These are phyloP conservation scores for Drosophila navojoa DNA, from an alignment of 1,140 invertebrate genomes.

Conservation along the genomic window DNA sequence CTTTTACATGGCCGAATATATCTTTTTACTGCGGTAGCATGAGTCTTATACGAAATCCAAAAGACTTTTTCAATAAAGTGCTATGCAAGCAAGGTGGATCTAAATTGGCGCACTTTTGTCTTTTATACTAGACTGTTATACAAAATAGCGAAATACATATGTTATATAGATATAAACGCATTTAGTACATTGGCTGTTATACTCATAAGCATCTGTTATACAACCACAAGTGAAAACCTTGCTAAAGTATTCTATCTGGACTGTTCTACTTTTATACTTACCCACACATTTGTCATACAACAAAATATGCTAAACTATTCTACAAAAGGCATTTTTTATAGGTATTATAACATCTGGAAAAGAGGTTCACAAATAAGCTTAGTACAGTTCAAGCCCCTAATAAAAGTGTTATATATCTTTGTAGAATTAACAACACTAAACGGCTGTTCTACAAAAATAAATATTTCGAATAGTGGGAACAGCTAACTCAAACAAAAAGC, in stretches of 20 bases:
- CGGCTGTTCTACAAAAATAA: too few species aligned
- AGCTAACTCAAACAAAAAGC: background rate
- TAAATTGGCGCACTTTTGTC: too few species aligned
- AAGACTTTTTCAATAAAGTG: background rate
- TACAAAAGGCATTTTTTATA: too few species aligned
- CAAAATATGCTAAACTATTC: too few species aligned
- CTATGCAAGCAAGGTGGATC: background rate
- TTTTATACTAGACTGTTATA: background rate
- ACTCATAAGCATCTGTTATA: background rate
- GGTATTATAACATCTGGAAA: too few species aligned
- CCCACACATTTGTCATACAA: background rate
- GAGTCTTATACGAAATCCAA: background rate
- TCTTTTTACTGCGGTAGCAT: background rate
- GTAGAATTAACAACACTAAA: too few species aligned
- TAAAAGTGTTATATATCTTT: background rate
- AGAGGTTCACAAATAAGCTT: too few species aligned
- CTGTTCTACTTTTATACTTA: too few species aligned
- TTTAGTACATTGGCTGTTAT: slow-evolving; percentile 3
- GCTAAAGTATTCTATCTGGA: too few species aligned
- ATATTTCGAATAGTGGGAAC: background rate
- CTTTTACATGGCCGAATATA: background rate
- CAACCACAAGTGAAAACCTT: background rate
- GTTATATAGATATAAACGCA: background rate
- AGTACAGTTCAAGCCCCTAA: background rate
- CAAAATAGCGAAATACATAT: background rate